phyloP scores from a whole-genome alignment of 37 sponge, comb jelly and placozoan genomes.

The Agelas oroides region DNA sequence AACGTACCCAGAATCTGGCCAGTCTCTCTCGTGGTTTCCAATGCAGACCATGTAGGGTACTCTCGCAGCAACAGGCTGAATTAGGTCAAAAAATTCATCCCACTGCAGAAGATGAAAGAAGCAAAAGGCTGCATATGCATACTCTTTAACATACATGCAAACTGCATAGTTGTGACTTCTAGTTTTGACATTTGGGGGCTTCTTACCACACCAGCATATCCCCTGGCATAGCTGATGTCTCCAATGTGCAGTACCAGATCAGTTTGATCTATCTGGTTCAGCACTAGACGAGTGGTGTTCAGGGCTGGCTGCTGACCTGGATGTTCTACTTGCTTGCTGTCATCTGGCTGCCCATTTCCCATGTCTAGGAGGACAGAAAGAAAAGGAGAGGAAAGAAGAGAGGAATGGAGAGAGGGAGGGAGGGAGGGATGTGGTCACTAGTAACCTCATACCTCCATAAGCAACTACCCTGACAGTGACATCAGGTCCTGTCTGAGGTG shows the following conservation, averaged over 20 bases:
- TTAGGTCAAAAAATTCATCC: slow-evolving; percentile 81
- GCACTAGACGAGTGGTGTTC: slow-evolving; percentile 44
- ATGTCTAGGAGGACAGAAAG: neutral
- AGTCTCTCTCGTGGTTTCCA: slow-evolving; percentile 87
- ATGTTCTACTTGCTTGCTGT: slow-evolving; percentile 15
- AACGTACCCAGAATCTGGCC: slow-evolving; percentile 58
- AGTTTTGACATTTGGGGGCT: no score
- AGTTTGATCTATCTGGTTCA: neutral
- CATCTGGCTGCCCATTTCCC: slow-evolving; percentile 51
- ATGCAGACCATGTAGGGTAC: slow-evolving; percentile 86
- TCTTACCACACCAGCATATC: slow-evolving; percentile 50
- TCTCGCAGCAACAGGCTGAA: slow-evolving; percentile 59
- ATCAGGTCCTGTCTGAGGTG: slow-evolving; percentile 21
- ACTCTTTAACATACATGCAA: no score
- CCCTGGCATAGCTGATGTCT: slow-evolving; percentile 80
- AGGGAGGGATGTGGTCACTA: no score
- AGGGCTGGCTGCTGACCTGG: slow-evolving; percentile 40
- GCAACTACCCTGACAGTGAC: slow-evolving; percentile 24
- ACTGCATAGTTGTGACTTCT: neutral
- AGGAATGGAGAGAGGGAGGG: no score
- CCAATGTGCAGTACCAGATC: slow-evolving; percentile 81
- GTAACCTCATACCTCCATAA: slow-evolving; percentile 45
- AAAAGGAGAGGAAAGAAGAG: no score
- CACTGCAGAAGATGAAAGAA: slow-evolving; percentile 71
- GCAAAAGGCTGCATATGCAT: no score